phyloP scores from a whole-genome alignment of 2,888 invertebrate genomes.

The Andrena camellia region DNA sequence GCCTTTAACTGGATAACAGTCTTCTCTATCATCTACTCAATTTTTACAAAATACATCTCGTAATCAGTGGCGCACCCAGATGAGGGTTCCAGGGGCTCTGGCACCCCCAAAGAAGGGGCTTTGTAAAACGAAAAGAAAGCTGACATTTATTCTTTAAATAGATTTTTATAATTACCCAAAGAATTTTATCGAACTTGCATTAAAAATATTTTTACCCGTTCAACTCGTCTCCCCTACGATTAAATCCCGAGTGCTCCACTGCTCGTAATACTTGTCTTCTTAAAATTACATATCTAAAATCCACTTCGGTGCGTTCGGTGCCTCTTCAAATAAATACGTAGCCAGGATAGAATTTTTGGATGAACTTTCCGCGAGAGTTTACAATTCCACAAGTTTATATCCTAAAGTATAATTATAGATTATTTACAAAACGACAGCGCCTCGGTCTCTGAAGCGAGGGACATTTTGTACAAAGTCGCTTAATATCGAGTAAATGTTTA shows the following conservation, averaged over 20 bases:
- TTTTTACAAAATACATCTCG: neutral
- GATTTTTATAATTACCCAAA: too few species aligned
- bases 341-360: neutral
- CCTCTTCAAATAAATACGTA: slow-evolving; percentile 28
- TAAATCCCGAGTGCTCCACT: too few species aligned
- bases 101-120: too few species aligned
- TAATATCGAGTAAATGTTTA: slow-evolving; percentile 21
- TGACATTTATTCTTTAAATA: too few species aligned
- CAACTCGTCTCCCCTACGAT: too few species aligned
- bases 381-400: neutral
- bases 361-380: neutral
- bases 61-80: too few species aligned
- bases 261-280: neutral
- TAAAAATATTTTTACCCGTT: too few species aligned
- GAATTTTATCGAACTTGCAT: too few species aligned
- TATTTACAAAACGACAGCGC: slow-evolving; percentile 27
- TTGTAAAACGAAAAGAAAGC: too few species aligned
- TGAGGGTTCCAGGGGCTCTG: too few species aligned
- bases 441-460: slow-evolving; percentile 24
- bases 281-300: neutral
- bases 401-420: neutral
- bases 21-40: neutral
- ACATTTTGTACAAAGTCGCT: slow-evolving; percentile 34
- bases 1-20: neutral
- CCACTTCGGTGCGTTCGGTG: neutral